A percentile compares a stretch with the other conserved stretches of the same genome.
Conservation (phyloP, 2,888 invertebrate genomes). For the Catocala sponsa region DNA sequence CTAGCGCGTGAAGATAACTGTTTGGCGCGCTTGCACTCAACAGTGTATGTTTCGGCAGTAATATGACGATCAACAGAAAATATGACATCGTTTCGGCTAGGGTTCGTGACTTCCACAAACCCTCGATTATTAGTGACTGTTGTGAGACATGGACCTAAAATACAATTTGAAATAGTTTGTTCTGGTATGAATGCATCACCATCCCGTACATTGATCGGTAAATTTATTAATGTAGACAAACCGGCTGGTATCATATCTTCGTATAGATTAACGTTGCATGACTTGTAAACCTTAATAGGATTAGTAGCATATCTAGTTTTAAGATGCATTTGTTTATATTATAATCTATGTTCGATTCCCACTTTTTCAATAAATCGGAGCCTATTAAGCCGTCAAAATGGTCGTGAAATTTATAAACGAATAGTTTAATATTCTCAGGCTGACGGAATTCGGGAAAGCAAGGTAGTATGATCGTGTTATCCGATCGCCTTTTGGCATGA, state of each 20-base stretch:
- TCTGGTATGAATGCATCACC: constrained; percentile 31
- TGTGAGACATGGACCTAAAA: constrained; percentile 36
- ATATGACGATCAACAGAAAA: constrained; percentile 6
- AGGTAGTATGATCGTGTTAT: too few species aligned
- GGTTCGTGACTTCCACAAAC: constrained; percentile 39
- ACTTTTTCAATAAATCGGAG: too few species aligned
- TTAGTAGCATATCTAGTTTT: constrained; percentile 15
- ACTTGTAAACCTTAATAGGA: constrained; percentile 33
- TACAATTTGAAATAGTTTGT: constrained; percentile 18
- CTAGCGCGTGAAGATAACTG: background rate
- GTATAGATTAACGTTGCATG: constrained; percentile 39
- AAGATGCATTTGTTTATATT: constrained; percentile 22
- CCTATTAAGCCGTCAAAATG: too few species aligned
- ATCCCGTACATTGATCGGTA: constrained; percentile 32
- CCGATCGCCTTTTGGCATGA: too few species aligned
- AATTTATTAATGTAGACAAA: constrained; percentile 32
- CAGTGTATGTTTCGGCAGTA: constrained; percentile 2
- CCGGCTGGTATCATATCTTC: constrained; percentile 41
- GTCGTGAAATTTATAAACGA: too few species aligned
- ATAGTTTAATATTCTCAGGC: too few species aligned
- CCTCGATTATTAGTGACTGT: constrained; percentile 38
- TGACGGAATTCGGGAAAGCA: too few species aligned
- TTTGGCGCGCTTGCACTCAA: constrained; percentile 4
- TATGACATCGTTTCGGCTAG: constrained; percentile 22
- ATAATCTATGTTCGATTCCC: too few species aligned